phyloP scores from a whole-genome alignment of 92 coral and sea anemone genomes.

The Zoanthus solanderi region DNA sequence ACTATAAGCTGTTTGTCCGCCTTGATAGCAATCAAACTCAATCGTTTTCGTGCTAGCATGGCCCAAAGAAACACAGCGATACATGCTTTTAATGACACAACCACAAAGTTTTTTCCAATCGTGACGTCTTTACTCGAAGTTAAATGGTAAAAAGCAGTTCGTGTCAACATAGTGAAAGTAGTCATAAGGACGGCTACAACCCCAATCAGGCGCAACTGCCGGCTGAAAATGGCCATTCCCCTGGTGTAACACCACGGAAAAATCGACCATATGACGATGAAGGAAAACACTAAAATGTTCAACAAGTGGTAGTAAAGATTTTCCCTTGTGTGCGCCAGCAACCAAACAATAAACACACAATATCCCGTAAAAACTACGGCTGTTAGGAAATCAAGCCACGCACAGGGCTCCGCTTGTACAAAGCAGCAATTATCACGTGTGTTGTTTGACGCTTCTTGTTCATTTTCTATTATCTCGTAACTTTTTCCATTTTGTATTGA shows the following conservation, averaged over 20 bases:
- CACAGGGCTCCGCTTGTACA: conserved; percentile 36
- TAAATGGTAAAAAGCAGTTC: conserved; percentile 50
- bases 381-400: conserved; percentile 35
- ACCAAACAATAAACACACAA: conserved; percentile 35
- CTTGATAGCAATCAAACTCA: conserved; percentile 18
- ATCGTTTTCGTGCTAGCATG: conserved; percentile 40
- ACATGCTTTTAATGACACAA: conserved; percentile 45
- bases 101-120: conserved; percentile 37
- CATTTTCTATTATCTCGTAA: background rate
- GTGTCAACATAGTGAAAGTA: conserved; percentile 59
- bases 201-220: conserved; percentile 36
- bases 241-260: conserved; percentile 30
- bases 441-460: background rate
- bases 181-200: conserved; percentile 45
- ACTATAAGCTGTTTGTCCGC: conserved; percentile 33
- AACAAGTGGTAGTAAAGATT: conserved; percentile 6
- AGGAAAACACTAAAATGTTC: background rate
- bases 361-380: conserved; percentile 19
- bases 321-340: conserved; percentile 14
- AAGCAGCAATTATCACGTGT: background rate
- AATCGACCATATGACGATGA: conserved; percentile 23
- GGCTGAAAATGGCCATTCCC: conserved; percentile 5
- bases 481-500: background rate
- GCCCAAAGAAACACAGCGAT: conserved; percentile 45
- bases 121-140: background rate